Percentiles rank a stretch among this genome's conserved stretches.
Conservation (phyloP, 2,888 invertebrate species). For the Hemicrepidius hirtus region DNA sequence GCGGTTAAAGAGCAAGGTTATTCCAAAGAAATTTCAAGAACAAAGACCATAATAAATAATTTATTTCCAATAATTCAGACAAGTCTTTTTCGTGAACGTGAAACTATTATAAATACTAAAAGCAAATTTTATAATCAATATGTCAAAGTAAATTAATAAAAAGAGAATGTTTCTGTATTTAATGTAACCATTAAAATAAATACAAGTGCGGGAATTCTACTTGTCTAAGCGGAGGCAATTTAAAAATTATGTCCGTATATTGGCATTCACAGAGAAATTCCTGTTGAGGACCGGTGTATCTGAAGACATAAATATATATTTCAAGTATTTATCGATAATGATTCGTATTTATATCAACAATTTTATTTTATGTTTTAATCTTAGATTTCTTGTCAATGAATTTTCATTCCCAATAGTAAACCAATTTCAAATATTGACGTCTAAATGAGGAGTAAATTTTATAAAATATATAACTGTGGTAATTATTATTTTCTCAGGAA, state of each 20-base stretch:
- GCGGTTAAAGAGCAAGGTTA: no score
- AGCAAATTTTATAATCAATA: background rate
- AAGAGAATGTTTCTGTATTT: conserved; percentile 13
- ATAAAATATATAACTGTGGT: background rate
- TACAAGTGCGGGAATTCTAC: conserved; percentile 44
- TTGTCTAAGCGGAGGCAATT: conserved; percentile 26
- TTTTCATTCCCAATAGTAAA: background rate
- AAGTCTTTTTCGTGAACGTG: no score
- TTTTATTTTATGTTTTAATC: conserved; percentile 12
- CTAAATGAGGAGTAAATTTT: conserved; percentile 9
- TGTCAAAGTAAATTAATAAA: background rate
- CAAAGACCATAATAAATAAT: no score
- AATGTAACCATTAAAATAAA: conserved; percentile 20
- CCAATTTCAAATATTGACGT: background rate
- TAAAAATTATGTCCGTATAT: conserved; percentile 8
- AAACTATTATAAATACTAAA: background rate
- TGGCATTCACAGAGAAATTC: conserved; percentile 29
- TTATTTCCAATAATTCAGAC: no score
- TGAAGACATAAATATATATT: conserved; percentile 38
- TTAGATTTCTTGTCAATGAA: conserved; percentile 3
- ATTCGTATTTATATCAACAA: conserved; percentile 5
- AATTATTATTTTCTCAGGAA: background rate
- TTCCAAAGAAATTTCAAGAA: no score
- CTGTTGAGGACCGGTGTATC: conserved; percentile 26
- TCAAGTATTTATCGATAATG: conserved; percentile 23